Evolutionary conservation across 2,113 vertebrate species (phyloP).

Genomic region (Clarias gariepinus): DNA sequence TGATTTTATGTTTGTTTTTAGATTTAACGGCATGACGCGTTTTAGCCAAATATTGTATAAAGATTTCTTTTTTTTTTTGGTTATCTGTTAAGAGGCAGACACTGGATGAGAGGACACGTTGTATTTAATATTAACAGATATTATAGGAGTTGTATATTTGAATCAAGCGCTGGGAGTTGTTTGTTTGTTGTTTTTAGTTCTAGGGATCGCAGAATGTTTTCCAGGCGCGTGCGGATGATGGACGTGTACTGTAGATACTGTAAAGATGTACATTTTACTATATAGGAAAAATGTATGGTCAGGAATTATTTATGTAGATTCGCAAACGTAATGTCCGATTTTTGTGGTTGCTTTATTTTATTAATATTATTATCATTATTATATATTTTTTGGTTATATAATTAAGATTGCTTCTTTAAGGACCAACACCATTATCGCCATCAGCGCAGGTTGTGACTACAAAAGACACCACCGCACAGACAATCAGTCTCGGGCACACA

Average conservation of each 20-base stretch:
- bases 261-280: constrained; percentile 72
- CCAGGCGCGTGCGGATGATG: constrained; percentile 35
- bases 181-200: background rate
- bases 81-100: constrained; percentile 9
- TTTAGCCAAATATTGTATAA: constrained; percentile 36
- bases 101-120: constrained; percentile 34
- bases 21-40: constrained; percentile 30
- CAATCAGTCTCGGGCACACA: constrained; percentile 67
- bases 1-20: constrained; percentile 46
- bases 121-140: constrained; percentile 12
- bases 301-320: constrained; percentile 89
- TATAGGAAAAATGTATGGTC: constrained; percentile 76
- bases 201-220: constrained; percentile 54
- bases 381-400: constrained; percentile 57
- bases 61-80: constrained; percentile 10
- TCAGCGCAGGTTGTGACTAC: constrained; percentile 62
- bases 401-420: constrained; percentile 74
- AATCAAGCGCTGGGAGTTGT: background rate
- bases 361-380: background rate
- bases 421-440: constrained; percentile 76
- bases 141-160: constrained; percentile 1
- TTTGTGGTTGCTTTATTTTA: constrained; percentile 81
- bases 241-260: constrained; percentile 80
- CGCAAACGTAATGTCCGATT: constrained; percentile 74
- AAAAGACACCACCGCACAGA: constrained; percentile 65